These are phyloP conservation scores for Amphipoea lucens DNA, from an alignment of 2,888 invertebrate species.

Conservation along the genomic window DNA sequence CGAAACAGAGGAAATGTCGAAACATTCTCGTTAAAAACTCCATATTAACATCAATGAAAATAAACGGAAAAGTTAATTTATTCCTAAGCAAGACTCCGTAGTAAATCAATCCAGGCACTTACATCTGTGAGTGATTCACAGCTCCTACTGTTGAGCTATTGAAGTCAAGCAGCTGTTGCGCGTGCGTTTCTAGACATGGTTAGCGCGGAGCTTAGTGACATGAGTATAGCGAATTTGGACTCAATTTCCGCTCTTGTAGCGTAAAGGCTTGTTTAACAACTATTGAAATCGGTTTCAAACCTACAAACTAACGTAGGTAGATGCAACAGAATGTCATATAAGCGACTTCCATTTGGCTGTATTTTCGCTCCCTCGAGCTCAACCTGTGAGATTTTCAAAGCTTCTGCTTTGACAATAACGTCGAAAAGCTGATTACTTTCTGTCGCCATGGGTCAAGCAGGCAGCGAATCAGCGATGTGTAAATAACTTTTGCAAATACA, in stretches of 20 bases:
- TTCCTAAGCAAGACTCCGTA: conserved; percentile 34
- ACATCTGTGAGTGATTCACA: conserved; percentile 48
- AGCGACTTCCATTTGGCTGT: not conserved
- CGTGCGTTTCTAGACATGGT: not conserved
- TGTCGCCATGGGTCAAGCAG: not conserved
- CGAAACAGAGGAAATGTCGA: conserved; percentile 27
- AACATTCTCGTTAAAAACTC: conserved; percentile 23
- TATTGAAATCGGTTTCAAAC: not conserved
- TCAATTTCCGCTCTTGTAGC: not conserved
- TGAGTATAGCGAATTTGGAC: conserved; percentile 10
- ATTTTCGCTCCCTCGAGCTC: not conserved
- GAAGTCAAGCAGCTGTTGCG: conserved; percentile 35
- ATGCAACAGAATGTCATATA: not conserved
- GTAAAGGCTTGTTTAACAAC: not conserved
- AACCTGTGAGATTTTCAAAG: not conserved
- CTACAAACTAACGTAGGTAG: not conserved
- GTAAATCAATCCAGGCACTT: conserved; percentile 44
- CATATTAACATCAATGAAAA: conserved; percentile 55
- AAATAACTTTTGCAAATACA: not conserved
- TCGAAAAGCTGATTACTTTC: not conserved
- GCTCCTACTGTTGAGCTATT: conserved; percentile 24
- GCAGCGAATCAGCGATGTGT: not conserved
- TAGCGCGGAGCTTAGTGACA: not conserved
- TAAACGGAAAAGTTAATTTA: conserved; percentile 57
- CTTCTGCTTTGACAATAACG: not conserved